phyloP scores from a whole-genome alignment of 2,888 invertebrate species.

The Carcina quercana region DNA sequence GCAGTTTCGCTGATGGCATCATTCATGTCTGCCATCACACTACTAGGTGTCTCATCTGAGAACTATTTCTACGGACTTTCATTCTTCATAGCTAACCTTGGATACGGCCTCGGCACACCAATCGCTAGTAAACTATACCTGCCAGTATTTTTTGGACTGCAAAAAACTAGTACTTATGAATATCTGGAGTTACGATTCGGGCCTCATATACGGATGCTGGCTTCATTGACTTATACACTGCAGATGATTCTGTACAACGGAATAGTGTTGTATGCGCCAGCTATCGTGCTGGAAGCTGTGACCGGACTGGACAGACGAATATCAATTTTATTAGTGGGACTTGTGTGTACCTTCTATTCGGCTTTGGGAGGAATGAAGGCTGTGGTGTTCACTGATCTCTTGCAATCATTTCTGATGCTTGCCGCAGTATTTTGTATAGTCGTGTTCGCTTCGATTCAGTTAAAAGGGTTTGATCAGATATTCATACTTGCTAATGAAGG shows the following conservation, averaged over 20 bases:
- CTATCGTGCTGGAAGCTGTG: slow-evolving; percentile 90
- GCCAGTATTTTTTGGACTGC: slow-evolving; percentile 89
- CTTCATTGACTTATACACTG: slow-evolving; percentile 88
- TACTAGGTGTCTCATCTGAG: slow-evolving; percentile 92
- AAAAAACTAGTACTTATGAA: slow-evolving; percentile 93
- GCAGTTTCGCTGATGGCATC: slow-evolving; percentile 95
- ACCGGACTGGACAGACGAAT: slow-evolving; percentile 83
- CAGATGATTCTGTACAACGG: slow-evolving; percentile 95
- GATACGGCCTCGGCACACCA: slow-evolving; percentile 84
- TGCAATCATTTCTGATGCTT: slow-evolving; percentile 91
- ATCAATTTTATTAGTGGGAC: slow-evolving; percentile 83
- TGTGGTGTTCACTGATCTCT: slow-evolving; percentile 89
- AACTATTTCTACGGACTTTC: slow-evolving; percentile 89
- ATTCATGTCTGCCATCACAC: slow-evolving; percentile 92
- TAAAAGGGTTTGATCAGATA: slow-evolving; percentile 81
- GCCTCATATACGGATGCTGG: slow-evolving; percentile 80
- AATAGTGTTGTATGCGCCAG: slow-evolving; percentile 94
- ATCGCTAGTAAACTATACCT: slow-evolving; percentile 84
- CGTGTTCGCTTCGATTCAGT: slow-evolving; percentile 79
- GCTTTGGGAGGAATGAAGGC: slow-evolving; percentile 94
- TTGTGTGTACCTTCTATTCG: slow-evolving; percentile 91
- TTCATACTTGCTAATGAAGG: slow-evolving; percentile 81
- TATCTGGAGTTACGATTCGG: slow-evolving; percentile 94
- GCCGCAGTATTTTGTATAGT: slow-evolving; percentile 86
- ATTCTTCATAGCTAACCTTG: slow-evolving; percentile 84